These are phyloP conservation scores for Pseudoips prasinana DNA, from an alignment of 2,888 invertebrate species.

Conservation along the genomic window DNA sequence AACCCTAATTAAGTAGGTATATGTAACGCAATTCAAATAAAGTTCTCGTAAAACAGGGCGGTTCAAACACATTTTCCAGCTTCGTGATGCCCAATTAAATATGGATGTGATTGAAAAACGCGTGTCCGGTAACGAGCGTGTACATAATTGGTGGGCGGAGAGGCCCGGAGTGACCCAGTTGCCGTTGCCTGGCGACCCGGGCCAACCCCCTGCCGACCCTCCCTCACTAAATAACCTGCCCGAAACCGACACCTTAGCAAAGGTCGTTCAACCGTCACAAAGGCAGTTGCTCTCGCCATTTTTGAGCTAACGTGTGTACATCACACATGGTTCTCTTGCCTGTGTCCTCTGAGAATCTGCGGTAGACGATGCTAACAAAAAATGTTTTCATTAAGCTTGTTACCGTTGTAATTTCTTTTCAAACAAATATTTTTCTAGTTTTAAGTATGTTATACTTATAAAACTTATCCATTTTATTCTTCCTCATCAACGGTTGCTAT, in stretches of 20 bases:
- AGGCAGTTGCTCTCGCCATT: conserved; percentile 53
- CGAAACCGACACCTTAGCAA: conserved; percentile 80
- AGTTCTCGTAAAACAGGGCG: conserved; percentile 68
- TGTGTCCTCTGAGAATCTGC: too few relatives aligned
- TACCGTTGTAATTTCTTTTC: too few relatives aligned
- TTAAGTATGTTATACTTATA: too few relatives aligned
- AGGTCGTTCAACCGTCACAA: conserved; percentile 80
- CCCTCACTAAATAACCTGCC: conserved; percentile 78
- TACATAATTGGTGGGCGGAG: conserved; percentile 80
- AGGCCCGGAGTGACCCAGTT: conserved; percentile 80
- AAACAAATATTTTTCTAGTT: too few relatives aligned
- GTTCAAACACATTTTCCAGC: conserved; percentile 76
- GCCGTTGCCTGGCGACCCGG: conserved; percentile 76
- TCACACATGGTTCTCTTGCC: conserved; percentile 5
- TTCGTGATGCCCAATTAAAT: conserved; percentile 81
- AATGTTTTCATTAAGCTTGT: too few relatives aligned
- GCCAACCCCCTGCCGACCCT: conserved; percentile 37
- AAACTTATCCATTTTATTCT: too few relatives aligned
- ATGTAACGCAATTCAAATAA: conserved; percentile 53
- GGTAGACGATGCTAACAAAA: too few relatives aligned
- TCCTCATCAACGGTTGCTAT: too few relatives aligned
- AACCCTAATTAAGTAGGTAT: conserved; percentile 26
- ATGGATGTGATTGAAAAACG: conserved; percentile 83
- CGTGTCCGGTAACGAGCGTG: conserved; percentile 82
- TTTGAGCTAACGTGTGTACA: conserved; percentile 40